These are phyloP conservation scores for Papilio demoleus DNA, from an alignment of 2,888 invertebrate genomes.

Conservation along the genomic window DNA sequence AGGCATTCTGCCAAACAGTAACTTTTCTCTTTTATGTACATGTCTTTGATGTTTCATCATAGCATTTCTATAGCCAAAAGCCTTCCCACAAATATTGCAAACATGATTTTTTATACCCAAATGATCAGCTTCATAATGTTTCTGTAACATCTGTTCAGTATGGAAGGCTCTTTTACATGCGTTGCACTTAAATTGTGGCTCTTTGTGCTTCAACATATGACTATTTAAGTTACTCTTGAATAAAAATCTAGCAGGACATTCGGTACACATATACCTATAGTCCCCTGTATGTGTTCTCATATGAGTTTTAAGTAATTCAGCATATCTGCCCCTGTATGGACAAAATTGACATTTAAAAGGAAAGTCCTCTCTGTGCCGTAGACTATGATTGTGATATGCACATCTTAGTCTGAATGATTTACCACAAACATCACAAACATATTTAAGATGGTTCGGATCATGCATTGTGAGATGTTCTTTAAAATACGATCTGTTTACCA, in stretches of 20 bases:
- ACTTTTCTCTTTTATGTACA: constrained; percentile 62
- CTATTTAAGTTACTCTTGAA: constrained; percentile 61
- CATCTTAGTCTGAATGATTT: constrained; percentile 56
- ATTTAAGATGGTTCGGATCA: constrained; percentile 55
- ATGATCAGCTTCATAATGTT: constrained; percentile 61
- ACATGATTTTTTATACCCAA: constrained; percentile 61
- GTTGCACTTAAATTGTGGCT: constrained; percentile 59
- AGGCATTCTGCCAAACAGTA: constrained; percentile 50
- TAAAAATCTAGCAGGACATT: constrained; percentile 58
- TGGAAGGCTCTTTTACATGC: constrained; percentile 59
- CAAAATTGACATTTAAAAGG: constrained; percentile 55
- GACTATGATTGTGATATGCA: constrained; percentile 57
- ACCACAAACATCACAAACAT: constrained; percentile 57
- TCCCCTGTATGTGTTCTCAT: constrained; percentile 57
- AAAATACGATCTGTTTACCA: constrained; percentile 53
- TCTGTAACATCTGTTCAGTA: constrained; percentile 54
- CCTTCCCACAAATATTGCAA: constrained; percentile 60
- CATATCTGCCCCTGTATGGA: constrained; percentile 55
- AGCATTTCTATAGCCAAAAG: constrained; percentile 62
- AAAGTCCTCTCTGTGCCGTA: constrained; percentile 54
- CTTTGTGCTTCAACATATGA: constrained; percentile 58
- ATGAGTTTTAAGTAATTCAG: constrained; percentile 54
- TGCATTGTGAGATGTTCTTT: constrained; percentile 57
- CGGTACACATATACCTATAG: constrained; percentile 59
- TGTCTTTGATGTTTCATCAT: constrained; percentile 62